phyloP scores from a whole-genome alignment of 1,140 invertebrate genomes.

The Lepidotrigona ventralis region DNA sequence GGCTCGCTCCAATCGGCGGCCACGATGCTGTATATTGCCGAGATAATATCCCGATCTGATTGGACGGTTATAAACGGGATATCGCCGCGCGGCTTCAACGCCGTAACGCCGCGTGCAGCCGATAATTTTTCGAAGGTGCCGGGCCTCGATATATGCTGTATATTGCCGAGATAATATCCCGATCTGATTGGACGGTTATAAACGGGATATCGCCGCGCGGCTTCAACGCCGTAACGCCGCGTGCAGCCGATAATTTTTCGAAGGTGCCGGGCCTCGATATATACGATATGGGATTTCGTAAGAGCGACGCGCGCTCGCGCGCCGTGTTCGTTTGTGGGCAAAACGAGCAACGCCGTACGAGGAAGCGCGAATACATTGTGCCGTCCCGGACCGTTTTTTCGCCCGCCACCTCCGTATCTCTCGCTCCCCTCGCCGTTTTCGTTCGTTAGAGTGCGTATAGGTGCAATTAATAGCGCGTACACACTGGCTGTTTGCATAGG shows the following conservation, averaged over 20 bases:
- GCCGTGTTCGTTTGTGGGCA: not conserved
- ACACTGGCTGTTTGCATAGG: not conserved
- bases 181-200: constrained; percentile 69
- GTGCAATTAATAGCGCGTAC: constrained; percentile 24
- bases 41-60: constrained; percentile 72
- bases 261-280: constrained; percentile 40
- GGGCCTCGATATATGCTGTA: constrained; percentile 56
- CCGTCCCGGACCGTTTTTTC: not conserved
- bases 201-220: constrained; percentile 56
- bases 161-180: constrained; percentile 70
- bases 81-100: constrained; percentile 56
- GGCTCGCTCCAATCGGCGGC: constrained; percentile 66
- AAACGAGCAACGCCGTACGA: constrained; percentile 35
- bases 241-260: constrained; percentile 60
- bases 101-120: constrained; percentile 44
- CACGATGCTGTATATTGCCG: constrained; percentile 63
- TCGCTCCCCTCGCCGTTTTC: not conserved
- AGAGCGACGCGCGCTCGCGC: constrained; percentile 1
- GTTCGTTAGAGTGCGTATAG: constrained; percentile 14
- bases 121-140: constrained; percentile 62
- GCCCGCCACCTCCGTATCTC: constrained; percentile 9
- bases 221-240: constrained; percentile 54
- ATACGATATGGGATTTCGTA: constrained; percentile 49
- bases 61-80: constrained; percentile 66
- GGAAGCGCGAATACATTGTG: constrained; percentile 40